Percentiles rank a stretch among this genome's conserved stretches.
These are phyloP conservation scores for Protomyctophum bolini DNA, from an alignment of 2,113 vertebrate species.

Conservation along the genomic window DNA sequence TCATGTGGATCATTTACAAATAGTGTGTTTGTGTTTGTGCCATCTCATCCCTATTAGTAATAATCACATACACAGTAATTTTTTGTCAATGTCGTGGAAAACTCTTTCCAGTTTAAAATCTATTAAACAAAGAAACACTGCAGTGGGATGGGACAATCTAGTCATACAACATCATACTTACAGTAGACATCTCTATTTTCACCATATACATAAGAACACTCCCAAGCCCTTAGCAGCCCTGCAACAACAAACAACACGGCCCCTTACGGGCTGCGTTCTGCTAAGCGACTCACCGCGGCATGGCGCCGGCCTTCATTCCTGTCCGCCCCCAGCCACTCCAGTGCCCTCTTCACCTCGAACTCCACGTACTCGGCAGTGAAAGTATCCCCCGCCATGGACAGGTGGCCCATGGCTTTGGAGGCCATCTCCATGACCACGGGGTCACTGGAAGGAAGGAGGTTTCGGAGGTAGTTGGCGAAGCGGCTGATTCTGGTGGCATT, in stretches of 20 bases:
- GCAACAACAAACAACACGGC: slow-evolving; percentile 44
- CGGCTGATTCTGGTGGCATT: slow-evolving; percentile 96
- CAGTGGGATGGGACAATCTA: neutral
- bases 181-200: slow-evolving; percentile 5
- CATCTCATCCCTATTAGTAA: too few species aligned
- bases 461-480: slow-evolving; percentile 97
- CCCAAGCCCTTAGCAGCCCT: slow-evolving; percentile 18
- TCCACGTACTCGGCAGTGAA: slow-evolving; percentile 98
- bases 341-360: slow-evolving; percentile 97
- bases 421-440: slow-evolving; percentile 98
- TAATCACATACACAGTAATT: too few species aligned
- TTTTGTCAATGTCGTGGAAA: too few species aligned
- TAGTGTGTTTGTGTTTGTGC: too few species aligned
- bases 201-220: slow-evolving; percentile 22
- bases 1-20: too few species aligned
- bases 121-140: neutral
- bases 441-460: slow-evolving; percentile 95
- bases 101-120: too few species aligned
- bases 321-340: slow-evolving; percentile 97
- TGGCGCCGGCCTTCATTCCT: slow-evolving; percentile 95
- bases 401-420: slow-evolving; percentile 94
- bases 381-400: slow-evolving; percentile 97
- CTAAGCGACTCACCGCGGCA: slow-evolving; percentile 85
- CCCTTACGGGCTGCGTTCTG: neutral
- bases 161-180: too few species aligned